Conservation (phyloP, 2,888 invertebrate genomes). For the Agrypnus murinus region DNA sequence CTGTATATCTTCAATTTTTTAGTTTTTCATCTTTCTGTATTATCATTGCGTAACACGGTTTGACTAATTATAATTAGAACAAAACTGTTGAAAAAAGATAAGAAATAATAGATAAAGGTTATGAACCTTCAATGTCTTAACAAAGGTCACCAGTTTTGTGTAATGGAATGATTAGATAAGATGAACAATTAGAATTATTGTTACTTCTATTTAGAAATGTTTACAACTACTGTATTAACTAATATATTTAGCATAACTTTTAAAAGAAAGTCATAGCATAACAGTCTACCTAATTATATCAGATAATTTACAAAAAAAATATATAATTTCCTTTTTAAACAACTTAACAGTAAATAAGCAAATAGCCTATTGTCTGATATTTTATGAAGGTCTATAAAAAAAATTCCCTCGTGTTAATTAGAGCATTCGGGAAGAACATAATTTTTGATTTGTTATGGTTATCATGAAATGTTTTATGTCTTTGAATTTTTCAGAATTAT, state of each 20-base stretch:
- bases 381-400: not conserved
- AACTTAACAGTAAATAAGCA: too few species aligned
- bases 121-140: conserved; percentile 14
- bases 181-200: conserved; percentile 12
- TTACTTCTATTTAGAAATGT: not conserved
- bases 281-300: too few species aligned
- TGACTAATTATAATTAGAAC: not conserved
- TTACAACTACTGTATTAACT: not conserved
- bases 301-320: not conserved
- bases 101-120: conserved; percentile 9
- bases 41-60: not conserved
- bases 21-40: not conserved
- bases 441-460: not conserved
- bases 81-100: conserved; percentile 15
- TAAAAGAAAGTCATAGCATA: too few species aligned
- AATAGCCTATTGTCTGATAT: not conserved
- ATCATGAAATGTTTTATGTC: not conserved
- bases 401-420: not conserved
- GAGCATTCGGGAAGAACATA: not conserved
- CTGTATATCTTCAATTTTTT: not conserved
- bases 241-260: not conserved
- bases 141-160: conserved; percentile 20
- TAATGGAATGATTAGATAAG: conserved; percentile 11
- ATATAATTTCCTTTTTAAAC: too few species aligned
- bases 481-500: too few species aligned